These are phyloP conservation scores for Protomyctophum bolini DNA, from an alignment of 2,113 vertebrate species.

Conservation along the genomic window DNA sequence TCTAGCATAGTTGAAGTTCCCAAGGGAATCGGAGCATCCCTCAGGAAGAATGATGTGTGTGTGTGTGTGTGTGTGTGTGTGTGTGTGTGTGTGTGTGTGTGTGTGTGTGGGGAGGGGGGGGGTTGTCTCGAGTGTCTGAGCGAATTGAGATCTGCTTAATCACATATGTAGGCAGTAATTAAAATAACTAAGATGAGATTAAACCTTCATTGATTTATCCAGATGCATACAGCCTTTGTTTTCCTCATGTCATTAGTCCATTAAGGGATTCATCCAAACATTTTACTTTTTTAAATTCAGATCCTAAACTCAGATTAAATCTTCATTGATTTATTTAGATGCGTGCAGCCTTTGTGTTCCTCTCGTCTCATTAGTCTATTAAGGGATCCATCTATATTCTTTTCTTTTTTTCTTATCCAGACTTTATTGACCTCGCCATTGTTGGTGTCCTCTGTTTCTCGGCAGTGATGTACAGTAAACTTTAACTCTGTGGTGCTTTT, in stretches of 20 bases:
- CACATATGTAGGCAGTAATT: constrained; percentile 62
- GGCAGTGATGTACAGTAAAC: constrained; percentile 22
- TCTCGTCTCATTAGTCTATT: constrained; percentile 57
- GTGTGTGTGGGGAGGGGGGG: no score
- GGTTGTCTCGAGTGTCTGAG: constrained; percentile 15
- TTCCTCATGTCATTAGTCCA: constrained; percentile 59
- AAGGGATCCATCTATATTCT: constrained; percentile 52
- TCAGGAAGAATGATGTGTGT: constrained; percentile 10
- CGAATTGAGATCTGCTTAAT: constrained; percentile 55
- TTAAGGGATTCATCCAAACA: constrained; percentile 56
- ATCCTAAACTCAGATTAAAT: constrained; percentile 61
- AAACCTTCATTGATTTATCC: constrained; percentile 68
- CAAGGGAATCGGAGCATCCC: constrained; percentile 9
- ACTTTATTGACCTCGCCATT: constrained; percentile 25
- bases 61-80: not conserved
- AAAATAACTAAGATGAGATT: constrained; percentile 66
- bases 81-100: no score
- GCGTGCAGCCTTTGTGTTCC: constrained; percentile 64
- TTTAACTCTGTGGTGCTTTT: constrained; percentile 36
- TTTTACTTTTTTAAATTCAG: constrained; percentile 44
- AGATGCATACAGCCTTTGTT: constrained; percentile 61
- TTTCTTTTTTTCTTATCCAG: constrained; percentile 45
- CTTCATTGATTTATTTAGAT: constrained; percentile 64
- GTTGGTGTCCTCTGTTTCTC: constrained; percentile 8
- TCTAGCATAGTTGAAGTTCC: constrained; percentile 21